Base-by-base conservation (phyloP, 2,797 vertebrate genomes). In the Neopelma chrysocephalum region DNA sequence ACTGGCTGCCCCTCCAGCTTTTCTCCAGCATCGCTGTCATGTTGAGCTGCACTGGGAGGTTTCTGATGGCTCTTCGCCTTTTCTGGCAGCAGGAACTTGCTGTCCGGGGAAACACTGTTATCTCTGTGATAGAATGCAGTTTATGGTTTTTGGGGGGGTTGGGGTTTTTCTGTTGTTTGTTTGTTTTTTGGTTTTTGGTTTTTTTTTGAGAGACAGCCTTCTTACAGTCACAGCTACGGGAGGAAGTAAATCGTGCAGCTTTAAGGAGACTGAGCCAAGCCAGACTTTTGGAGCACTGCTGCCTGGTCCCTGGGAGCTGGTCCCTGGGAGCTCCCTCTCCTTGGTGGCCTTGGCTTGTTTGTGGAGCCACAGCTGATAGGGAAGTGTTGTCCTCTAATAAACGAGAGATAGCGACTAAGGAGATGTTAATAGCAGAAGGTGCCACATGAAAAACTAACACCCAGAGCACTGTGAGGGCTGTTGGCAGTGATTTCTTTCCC, bases 21-120 rank as follows among this genome's bases (percentile, higher is more conserved):
- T 76, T 70, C 58, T 26, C 54, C 0, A 0, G 48, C 57, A 75
- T 36, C 3, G 0, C 70, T 0, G 0, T 1, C 3, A 3, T 48
- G 48, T 68, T 42, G 38, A 82, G 26, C 42, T 2, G 0, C 21
- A 5, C 7, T 1, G 0, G 5, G 62, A 76, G 32, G 27, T 78
- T 36, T 25, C 40, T 0, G 0, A 10, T 6, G 43, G 36, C 87
- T 56, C 56, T 45, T 71, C 0, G 0, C 15, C 43, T 47, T 32
- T 83, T 57, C 62, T 71, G 65, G 43, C 70, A 68, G 22, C 31
- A 12, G 51, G 34, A 62, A 22, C 53, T 64, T 43, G 31, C 43
- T 95, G 23, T 64, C 68, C 71, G 66, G 51, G 66, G 77, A 81
- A 80, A 62, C 2, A 2, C 25, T 29, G 25, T 86, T 80, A 91